Base-by-base conservation (phyloP, 2,113 vertebrate species). In the Spea multiplicata region DNA sequence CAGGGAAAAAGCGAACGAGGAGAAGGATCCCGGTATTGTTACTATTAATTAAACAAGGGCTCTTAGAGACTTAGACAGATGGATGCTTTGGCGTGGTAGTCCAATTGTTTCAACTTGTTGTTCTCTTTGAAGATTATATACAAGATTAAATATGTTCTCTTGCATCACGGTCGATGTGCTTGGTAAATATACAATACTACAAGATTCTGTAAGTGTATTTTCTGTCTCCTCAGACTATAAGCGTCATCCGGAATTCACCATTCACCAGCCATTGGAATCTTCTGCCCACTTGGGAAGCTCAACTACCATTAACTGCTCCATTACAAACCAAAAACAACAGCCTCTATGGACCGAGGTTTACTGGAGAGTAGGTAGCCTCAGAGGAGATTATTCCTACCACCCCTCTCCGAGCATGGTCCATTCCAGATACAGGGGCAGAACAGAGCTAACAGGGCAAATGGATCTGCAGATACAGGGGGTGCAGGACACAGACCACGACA, bases 391-490 rank as follows among this genome's bases (percentile, higher is more conserved):
- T 14, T 68, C 44, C 30, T 78, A 78, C 49, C 76, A 78, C 55
- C 76, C 76, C 47, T 71, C 49, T 59, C 59, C 64, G 44, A 47
- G 71, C 44, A 78, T 78, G 68, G 47, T 71, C 6, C 47, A 78
- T 78, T 49, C 68, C 59, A 53, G 14, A 16, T 78, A 71, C 17
- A 71, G 16, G 4, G 48, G 59, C 0, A 78, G 76, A 44, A 66
- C 69, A 30, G 13, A 17, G 5, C 61, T 71, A 4, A 64, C 3
- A 16, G 68, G 68, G 5, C 30, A 44, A 50, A 47, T 48, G 4
- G 57, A 72, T 64, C 68, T 78, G 7, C 68, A 53, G 5, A 78
- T 78, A 65, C 17, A 62, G 30, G 13, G 46, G 16, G 30, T 78
- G 30, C 12, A 53, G 13, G 53, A 1, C 1, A n/a, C 30, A 52